Evolutionary conservation across 2,797 vertebrate species (phyloP), one percentile per base, ranked within the genome.

Genomic region (Chaenodraco wilsoni): DNA sequence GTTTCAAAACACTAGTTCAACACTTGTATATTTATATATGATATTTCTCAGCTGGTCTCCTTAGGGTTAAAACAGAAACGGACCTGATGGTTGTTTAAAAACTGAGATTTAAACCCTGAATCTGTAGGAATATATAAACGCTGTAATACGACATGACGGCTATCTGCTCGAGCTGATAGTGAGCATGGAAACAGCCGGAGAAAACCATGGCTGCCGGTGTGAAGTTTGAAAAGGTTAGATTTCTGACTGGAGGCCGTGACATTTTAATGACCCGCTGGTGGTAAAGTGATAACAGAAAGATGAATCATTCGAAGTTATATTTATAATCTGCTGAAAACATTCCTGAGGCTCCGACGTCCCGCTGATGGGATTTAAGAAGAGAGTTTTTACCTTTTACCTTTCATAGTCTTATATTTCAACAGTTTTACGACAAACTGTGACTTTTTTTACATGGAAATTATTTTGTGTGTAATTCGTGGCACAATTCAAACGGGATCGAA

Each of bases 301-400:
- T 14, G 8, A 40, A 66, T 54, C 37, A 57, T 27, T 19, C n/a
- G 55, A 17, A 55, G n/a, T 21, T 37, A 37, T 37, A 37, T 37
- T 19, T 4, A 33, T 17, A 49, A 56, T 46, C 13, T 7, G 17
- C 13, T 2, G 14, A 49, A 27, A 57, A 59, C 62, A 50, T 71
- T 71, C 71, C 71, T 11, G 48, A 57, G 54, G 78, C 69, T 72
- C 63, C 69, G n/a, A 51, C 37, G n/a, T 40, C 1, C 5, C 41
- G 33, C 44, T 46, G 59, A 55, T 68, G 0, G 1, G 70, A 70
- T 78, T 37, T 37, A 37, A 37, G 33, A 37, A 37, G 33, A 37
- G 33, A 37, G 6, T 37, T 37, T 27, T 27, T 27, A 27, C 27
- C 27, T n/a, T n/a, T n/a, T n/a, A n/a, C n/a, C n/a, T n/a, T 27